Conservation (phyloP, 2,113 vertebrate genomes). For the Pseudolaguvia tuberculata region DNA sequence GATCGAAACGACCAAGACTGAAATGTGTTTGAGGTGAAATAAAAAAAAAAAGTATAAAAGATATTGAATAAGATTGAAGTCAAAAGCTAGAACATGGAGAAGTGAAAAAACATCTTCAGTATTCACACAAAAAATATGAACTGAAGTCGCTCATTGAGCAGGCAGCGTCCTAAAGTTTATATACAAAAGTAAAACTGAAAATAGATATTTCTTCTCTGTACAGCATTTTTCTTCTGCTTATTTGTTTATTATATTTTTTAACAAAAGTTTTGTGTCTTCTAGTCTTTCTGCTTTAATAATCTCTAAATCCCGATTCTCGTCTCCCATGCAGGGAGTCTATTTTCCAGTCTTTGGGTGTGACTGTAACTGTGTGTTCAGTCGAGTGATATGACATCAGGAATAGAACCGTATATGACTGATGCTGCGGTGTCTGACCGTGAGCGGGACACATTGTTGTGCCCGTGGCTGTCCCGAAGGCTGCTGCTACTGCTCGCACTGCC, state of each 20-base stretch:
- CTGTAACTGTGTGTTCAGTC: constrained; percentile 70
- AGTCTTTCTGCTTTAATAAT: neutral
- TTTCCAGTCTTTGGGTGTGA: constrained; percentile 42
- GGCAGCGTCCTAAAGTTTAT: constrained; percentile 92
- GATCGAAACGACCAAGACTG: constrained; percentile 36
- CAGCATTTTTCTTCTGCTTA: constrained; percentile 71
- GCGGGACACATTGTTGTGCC: constrained; percentile 72
- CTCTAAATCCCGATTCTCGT: constrained; percentile 7
- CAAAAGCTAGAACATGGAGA: constrained; percentile 73
- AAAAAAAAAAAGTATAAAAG: constrained; percentile 75
- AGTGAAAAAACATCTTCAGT: constrained; percentile 87
- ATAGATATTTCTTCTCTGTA: constrained; percentile 99
- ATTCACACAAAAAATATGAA: constrained; percentile 84
- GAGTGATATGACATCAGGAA: constrained; percentile 95
- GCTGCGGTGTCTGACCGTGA: constrained; percentile 76
- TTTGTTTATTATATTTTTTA: constrained; percentile 56
- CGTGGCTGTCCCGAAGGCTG: constrained; percentile 86
- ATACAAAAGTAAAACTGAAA: constrained; percentile 99
- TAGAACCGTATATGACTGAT: constrained; percentile 88
- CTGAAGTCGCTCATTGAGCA: constrained; percentile 85
- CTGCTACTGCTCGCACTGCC: constrained; percentile 76
- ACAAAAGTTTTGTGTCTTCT: constrained; percentile 70
- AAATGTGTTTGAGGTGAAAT: constrained; percentile 54
- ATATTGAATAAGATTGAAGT: constrained; percentile 69
- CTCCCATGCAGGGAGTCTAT: constrained; percentile 14